These are phyloP conservation scores for Nannospalax galili DNA, from an alignment of 2,113 vertebrate species.

Conservation along the genomic window DNA sequence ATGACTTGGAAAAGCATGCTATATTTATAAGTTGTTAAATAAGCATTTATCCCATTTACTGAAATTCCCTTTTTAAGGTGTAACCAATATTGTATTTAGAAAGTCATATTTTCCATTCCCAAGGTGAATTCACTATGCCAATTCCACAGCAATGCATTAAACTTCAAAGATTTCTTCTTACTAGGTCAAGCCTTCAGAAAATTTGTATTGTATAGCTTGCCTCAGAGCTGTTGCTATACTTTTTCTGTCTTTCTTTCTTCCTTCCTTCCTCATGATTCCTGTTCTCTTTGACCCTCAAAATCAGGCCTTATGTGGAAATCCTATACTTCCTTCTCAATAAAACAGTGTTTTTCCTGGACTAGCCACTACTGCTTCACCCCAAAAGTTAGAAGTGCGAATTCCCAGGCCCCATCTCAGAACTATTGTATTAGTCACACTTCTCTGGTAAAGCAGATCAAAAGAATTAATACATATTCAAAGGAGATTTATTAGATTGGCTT, in stretches of 20 bases:
- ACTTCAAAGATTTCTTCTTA: conserved; percentile 56
- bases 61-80: conserved; percentile 59
- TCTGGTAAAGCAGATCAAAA: background rate
- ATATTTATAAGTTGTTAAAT: conserved; percentile 65
- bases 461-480: background rate
- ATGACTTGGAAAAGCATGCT: conserved; percentile 64
- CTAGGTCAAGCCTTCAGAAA: conserved; percentile 30
- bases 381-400: background rate
- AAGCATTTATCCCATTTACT: conserved; percentile 54
- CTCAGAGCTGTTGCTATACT: background rate
- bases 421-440: background rate
- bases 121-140: conserved; percentile 37
- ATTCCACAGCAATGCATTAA: conserved; percentile 15
- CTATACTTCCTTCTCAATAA: background rate
- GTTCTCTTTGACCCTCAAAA: background rate
- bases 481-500: background rate
- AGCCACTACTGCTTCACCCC: background rate
- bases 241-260: background rate
- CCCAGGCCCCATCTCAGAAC: background rate
- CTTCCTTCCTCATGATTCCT: background rate
- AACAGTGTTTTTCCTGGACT: background rate
- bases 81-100: conserved; percentile 65
- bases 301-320: background rate
- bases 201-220: background rate
- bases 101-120: conserved; percentile 51